Base-by-base conservation (phyloP, 2,797 vertebrate species). In the Amblyraja radiata region DNA sequence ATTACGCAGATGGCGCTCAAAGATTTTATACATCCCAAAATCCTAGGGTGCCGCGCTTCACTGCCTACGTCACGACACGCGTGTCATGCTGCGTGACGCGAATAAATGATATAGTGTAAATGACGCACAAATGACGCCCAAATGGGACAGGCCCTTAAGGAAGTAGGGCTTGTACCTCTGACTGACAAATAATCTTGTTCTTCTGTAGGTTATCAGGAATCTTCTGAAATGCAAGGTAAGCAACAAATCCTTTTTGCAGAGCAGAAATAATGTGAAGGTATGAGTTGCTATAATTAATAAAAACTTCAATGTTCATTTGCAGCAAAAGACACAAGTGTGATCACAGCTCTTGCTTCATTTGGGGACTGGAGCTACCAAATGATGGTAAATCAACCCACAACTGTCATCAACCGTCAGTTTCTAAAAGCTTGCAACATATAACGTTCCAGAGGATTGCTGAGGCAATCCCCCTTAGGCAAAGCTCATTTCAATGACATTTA, bases 351-450 rank as follows among this genome's bases (percentile, higher is more conserved):
- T 86, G 25, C 6, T 6, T 88, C 84, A 32, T 63, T 32, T 88
- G 61, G 84, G 71, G 28, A 21, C 65, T 88, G 84, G 84, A 88
- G n/a, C 36, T 88, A n/a, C 28, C 61, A n/a, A 88, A 65, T 65
- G 1, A 61, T 88, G n/a, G 61, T 63, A 65, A 88, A 32, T 88
- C 84, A 65, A 88, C 21, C 61, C 18, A 73, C 18, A 73, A 23
- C 28, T 65, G 84, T 61, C n/a, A n/a, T 54, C 61, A 65, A 88
- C 28, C 65, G 32, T 32, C 61, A 65, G 84, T 28, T 86, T 11
- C 83, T n/a, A 6, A 86, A 86, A 86, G 11, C 84, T 88, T 88
- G 61, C 13, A 88, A 65, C 61, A 9, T 28, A n/a, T 32, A 14
- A 88, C 32, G n/a, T 88, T 88, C 13, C 21, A 36, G n/a, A 88